A percentile compares a stretch with the other conserved stretches of the same genome.
Conservation (phyloP, 2,113 vertebrate species). For the Gnathonemus longibarbis region DNA sequence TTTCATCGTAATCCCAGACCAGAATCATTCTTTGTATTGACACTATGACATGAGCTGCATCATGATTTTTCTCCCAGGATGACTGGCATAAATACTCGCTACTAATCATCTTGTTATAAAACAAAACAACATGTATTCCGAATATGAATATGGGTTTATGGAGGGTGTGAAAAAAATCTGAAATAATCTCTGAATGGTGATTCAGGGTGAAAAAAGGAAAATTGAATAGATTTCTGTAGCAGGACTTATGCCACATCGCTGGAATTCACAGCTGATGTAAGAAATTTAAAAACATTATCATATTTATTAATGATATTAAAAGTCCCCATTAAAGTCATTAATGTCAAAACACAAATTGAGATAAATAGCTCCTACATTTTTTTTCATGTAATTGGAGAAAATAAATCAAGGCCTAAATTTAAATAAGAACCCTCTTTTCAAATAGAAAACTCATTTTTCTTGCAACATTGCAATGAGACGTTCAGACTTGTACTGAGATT, state of each 20-base stretch:
- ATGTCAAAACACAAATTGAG: conserved; percentile 33
- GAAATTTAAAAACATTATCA: conserved; percentile 26
- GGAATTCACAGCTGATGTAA: conserved; percentile 1
- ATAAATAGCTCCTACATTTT: conserved; percentile 32
- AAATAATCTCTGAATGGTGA: neutral
- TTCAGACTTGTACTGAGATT: neutral
- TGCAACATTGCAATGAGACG: neutral
- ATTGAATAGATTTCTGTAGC: neutral
- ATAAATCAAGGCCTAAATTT: conserved; percentile 3
- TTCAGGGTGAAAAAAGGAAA: neutral
- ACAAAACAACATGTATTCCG: neutral
- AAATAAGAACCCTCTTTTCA: neutral
- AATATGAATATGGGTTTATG: neutral
- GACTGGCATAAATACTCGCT: neutral
- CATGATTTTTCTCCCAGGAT: neutral
- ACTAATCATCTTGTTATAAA: neutral
- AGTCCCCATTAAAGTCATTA: conserved; percentile 29
- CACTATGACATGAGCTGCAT: neutral
- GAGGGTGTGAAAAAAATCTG: neutral
- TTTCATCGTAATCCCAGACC: neutral
- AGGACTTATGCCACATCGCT: too few species aligned
- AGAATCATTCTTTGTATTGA: neutral
- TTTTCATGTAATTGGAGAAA: conserved; percentile 3
- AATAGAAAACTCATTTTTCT: neutral
- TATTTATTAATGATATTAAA: conserved; percentile 44